Base-by-base conservation (phyloP, 2,888 invertebrate genomes). In the Ichneumoninae sp. region DNA sequence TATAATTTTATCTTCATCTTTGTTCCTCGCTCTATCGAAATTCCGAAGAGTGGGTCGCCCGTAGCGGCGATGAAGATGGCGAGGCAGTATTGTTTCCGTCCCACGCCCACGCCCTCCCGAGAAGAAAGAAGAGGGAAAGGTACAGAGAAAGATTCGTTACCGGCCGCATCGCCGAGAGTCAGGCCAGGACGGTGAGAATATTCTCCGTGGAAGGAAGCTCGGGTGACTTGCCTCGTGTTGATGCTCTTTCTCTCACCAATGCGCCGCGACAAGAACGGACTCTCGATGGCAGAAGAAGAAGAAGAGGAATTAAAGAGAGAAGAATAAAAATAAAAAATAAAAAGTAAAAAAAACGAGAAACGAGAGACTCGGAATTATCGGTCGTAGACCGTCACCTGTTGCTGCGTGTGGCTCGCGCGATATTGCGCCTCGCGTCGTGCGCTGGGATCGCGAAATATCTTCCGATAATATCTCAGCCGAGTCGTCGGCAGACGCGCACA, bases 391-490 rank as follows among this genome's bases (percentile, higher is more conserved):
- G 84, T 77, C 86, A 86, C 84, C 86, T 82, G 83, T 84, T 83
- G 78, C 81, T 80, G 75, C 81, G 81, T 83, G 86, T 73, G 83
- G 71, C 60, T 75, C 36, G 69, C 68, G 73, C 71, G 65, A 83
- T 75, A 75, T 79, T 79, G 75, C 74, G 76, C 76, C 73, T 60
- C 73, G 73, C 65, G 63, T 63, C 65, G 40, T 63, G 76, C 60
- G 50, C 44, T 50, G 68, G 68, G 81, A 89, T 86, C 81, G 83
- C 87, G 85, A 77, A 87, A 88, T 89, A 90, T 89, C 90, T 88
- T 73, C 70, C 40, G 90, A 90, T 90, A 88, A 83, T 85, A 90
- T 90, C 90, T 84, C 73, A 65, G 77, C 13, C 60, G 60, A 65
- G 77, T 13, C 60, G 60, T 10, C 60, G 44, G 30, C 60, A 22